phyloP scores from a whole-genome alignment of 1,140 invertebrate genomes.

The Rhizoglyphus robini region DNA sequence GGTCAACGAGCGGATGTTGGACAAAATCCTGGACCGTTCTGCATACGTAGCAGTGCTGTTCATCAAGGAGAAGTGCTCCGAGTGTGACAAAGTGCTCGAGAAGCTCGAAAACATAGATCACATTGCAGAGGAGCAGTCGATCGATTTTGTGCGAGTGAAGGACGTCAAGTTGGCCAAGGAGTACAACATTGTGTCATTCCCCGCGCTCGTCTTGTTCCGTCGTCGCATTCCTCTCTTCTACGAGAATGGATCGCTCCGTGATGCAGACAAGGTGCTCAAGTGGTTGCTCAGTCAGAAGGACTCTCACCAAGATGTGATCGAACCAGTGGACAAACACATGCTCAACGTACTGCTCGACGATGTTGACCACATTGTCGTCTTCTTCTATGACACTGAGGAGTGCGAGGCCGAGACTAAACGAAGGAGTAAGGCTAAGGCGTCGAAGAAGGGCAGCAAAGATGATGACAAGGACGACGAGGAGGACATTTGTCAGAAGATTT shows the following conservation, averaged over 20 bases:
- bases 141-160: constrained; percentile 83
- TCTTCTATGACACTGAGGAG: constrained; percentile 56
- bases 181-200: constrained; percentile 62
- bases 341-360: constrained; percentile 73
- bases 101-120: constrained; percentile 89
- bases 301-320: constrained; percentile 70
- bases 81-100: constrained; percentile 69
- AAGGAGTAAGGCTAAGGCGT: not conserved
- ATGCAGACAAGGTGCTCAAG: constrained; percentile 71
- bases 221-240: constrained; percentile 79
- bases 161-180: constrained; percentile 74
- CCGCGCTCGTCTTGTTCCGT: constrained; percentile 68
- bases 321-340: constrained; percentile 76
- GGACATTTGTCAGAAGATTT: constrained; percentile 59
- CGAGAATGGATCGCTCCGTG: constrained; percentile 66
- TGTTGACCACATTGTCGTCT: constrained; percentile 77
- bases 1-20: constrained; percentile 77
- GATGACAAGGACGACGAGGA: constrained; percentile 56
- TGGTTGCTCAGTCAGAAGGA: constrained; percentile 75
- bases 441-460: constrained; percentile 5
- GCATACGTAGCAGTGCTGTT: constrained; percentile 81
- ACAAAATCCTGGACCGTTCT: constrained; percentile 72
- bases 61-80: constrained; percentile 82
- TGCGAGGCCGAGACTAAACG: constrained; percentile 12
- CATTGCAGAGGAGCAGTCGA: constrained; percentile 78